Conservation (phyloP, 92 coral and sea anemone genomes). For the Metridium senile region DNA sequence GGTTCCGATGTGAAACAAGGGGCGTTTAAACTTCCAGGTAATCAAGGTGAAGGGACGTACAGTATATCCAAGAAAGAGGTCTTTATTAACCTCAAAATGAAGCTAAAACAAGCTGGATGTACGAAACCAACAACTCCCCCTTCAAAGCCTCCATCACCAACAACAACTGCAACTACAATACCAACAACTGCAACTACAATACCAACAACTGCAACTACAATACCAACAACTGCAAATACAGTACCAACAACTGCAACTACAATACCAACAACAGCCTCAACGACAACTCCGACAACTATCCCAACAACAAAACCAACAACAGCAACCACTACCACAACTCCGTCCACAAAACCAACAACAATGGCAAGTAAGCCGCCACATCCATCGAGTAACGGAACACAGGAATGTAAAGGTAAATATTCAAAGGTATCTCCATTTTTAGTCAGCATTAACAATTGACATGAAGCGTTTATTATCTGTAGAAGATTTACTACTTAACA, state of each 20-base stretch:
- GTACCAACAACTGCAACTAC: conserved; percentile 1
- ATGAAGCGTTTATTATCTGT: too few species aligned
- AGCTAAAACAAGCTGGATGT: not conserved
- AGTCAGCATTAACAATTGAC: not conserved
- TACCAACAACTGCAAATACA: conserved; percentile 6
- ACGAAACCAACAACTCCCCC: conserved; percentile 3
- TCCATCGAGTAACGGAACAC: conserved; percentile 27
- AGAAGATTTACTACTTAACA: conserved; percentile 45
- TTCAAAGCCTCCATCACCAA: conserved; percentile 4
- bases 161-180: conserved; percentile 1
- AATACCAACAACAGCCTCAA: conserved; percentile 9
- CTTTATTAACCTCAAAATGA: conserved; percentile 29
- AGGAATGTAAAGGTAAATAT: conserved; percentile 39
- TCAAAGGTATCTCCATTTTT: not conserved
- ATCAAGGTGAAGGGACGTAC: conserved; percentile 45
- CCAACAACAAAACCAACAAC: conserved; percentile 1
- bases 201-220: conserved; percentile 3
- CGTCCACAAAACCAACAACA: conserved; percentile 8
- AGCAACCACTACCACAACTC: conserved; percentile 15
- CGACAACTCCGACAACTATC: not conserved
- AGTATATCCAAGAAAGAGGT: conserved; percentile 26
- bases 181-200: conserved; percentile 4
- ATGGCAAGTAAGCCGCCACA: conserved; percentile 14
- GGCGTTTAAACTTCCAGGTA: conserved; percentile 33
- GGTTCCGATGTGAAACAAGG: conserved; percentile 16